phyloP scores from a whole-genome alignment of 2,888 invertebrate genomes.

The Ferrisia virgata region DNA sequence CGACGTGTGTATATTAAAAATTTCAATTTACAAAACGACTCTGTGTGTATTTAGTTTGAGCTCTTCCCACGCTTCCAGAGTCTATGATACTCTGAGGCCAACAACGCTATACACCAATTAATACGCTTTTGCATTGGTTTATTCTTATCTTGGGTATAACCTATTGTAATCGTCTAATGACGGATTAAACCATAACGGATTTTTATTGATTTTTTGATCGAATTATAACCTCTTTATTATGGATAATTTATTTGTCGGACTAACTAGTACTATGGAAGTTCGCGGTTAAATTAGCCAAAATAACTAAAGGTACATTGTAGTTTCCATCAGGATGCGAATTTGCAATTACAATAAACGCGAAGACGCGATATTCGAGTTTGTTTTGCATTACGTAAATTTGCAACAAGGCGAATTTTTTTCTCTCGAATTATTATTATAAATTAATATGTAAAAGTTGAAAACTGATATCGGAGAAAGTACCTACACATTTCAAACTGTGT shows the following conservation, averaged over 20 bases:
- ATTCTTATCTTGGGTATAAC: neutral
- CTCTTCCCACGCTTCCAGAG: neutral
- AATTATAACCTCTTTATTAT: slow-evolving; percentile 7
- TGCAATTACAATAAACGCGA: no score
- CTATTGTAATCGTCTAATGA: neutral
- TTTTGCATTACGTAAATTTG: neutral
- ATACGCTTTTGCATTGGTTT: neutral
- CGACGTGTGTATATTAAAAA: no score
- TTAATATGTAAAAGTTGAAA: slow-evolving; percentile 14
- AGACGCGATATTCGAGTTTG: neutral
- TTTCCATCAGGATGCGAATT: neutral
- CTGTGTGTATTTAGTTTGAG: neutral
- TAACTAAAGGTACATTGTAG: neutral
- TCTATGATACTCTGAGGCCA: neutral
- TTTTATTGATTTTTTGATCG: slow-evolving; percentile 20
- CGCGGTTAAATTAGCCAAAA: neutral
- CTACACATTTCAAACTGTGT: no score
- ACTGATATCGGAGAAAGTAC: slow-evolving; percentile 22
- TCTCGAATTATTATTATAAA: slow-evolving; percentile 6
- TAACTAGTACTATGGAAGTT: no score
- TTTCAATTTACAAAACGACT: neutral
- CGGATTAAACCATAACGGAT: neutral
- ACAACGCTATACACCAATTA: no score
- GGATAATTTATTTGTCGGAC: neutral
- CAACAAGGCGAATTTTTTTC: neutral